These are phyloP conservation scores for Myiotriccus ornatus DNA, from an alignment of 2,797 vertebrate species.

Conservation along the genomic window DNA sequence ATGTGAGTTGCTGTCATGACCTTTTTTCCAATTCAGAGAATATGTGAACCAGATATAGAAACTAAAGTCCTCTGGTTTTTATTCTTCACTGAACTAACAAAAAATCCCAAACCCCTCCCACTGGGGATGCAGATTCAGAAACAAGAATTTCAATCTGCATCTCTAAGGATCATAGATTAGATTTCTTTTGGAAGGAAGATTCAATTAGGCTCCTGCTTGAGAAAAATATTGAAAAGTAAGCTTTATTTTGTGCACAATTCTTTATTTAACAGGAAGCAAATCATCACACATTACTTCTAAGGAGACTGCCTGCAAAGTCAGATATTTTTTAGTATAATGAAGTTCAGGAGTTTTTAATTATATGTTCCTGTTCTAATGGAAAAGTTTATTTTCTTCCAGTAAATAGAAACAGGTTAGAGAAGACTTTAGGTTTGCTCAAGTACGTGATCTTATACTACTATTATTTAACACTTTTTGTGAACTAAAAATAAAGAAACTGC, in stretches of 20 bases:
- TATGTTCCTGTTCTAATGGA: not conserved
- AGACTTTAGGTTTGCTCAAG: not conserved
- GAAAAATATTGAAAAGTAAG: not conserved
- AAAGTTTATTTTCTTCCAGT: not conserved
- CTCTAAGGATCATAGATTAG: not conserved
- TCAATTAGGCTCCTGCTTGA: not conserved
- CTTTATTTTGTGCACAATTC: not conserved
- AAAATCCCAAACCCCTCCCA: not conserved
- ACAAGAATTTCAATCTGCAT: not conserved
- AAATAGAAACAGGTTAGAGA: not conserved
- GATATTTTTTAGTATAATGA: not conserved
- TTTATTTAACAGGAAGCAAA: slow-evolving; percentile 1
- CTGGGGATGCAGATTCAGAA: not conserved
- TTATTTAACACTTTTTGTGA: slow-evolving; percentile 1
- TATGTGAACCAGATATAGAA: not conserved
- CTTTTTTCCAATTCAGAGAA: not conserved
- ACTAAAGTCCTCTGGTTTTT: not conserved
- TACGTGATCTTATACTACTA: not conserved
- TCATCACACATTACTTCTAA: not conserved
- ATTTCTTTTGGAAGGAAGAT: not conserved
- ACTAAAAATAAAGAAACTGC: not conserved
- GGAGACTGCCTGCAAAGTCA: not conserved
- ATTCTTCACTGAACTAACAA: not conserved
- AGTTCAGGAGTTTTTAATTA: slow-evolving; percentile 9
- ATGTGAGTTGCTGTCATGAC: not conserved